These are phyloP conservation scores for Salvelinus sp. DNA, from an alignment of 2,113 vertebrate species.

Conservation along the genomic window DNA sequence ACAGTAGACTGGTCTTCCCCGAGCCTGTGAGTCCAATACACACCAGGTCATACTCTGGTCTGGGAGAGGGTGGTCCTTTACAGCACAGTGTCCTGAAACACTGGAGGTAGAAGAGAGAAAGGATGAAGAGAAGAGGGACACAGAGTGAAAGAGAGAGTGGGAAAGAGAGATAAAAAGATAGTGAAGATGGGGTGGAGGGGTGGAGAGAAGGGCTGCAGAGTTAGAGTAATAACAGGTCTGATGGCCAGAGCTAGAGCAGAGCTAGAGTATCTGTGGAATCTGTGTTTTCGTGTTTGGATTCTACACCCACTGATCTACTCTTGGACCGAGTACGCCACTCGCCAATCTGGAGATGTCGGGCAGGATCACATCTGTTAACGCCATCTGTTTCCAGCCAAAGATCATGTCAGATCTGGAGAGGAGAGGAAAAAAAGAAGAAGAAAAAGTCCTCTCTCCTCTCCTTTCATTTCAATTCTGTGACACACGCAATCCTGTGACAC, in stretches of 20 bases:
- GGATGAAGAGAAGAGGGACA: conserved; percentile 20
- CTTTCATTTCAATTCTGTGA: too few species aligned
- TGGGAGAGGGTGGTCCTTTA: conserved; percentile 90
- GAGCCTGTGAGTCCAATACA: conserved; percentile 96
- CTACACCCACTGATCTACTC: background rate
- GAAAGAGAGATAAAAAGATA: conserved; percentile 10
- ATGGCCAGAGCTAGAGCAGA: background rate
- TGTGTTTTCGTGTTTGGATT: background rate
- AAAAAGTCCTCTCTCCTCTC: background rate
- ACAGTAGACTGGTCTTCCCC: conserved; percentile 93
- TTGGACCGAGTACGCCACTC: too few species aligned
- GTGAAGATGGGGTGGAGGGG: conserved; percentile 6
- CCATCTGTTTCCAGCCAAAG: conserved; percentile 1
- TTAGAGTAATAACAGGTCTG: background rate
- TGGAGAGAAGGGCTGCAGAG: conserved; percentile 15
- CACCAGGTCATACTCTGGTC: conserved; percentile 96
- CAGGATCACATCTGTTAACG: background rate
- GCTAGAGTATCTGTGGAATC: too few species aligned
- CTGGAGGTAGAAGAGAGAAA: conserved; percentile 64
- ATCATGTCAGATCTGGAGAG: background rate
- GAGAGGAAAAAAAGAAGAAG: background rate
- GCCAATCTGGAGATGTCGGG: background rate
- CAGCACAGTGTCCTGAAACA: conserved; percentile 98
- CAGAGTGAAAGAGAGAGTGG: conserved; percentile 20
- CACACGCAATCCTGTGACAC: background rate